phyloP scores from a whole-genome alignment of 2,888 invertebrate genomes.

The Drosophila glabriapex region DNA sequence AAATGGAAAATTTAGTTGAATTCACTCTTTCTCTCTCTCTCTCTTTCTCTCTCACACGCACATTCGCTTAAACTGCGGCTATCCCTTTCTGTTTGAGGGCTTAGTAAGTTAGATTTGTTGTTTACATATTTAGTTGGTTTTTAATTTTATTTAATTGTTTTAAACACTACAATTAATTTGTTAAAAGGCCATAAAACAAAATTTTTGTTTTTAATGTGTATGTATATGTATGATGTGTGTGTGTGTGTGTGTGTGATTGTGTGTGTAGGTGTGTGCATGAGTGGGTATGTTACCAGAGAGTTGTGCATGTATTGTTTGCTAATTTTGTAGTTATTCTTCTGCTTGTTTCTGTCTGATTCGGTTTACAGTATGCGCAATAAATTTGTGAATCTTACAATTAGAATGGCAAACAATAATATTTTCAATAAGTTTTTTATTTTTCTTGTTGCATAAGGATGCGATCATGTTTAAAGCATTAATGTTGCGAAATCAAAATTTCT shows the following conservation, averaged over 20 bases:
- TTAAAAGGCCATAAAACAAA: slow-evolving; percentile 72
- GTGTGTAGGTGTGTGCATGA: slow-evolving; percentile 2
- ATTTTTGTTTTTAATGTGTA: slow-evolving; percentile 40
- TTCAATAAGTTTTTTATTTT: slow-evolving; percentile 28
- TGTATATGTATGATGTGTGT: neutral
- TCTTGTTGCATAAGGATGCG: slow-evolving; percentile 26
- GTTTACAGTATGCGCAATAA: slow-evolving; percentile 24
- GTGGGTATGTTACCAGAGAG: neutral
- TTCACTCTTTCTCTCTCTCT: neutral
- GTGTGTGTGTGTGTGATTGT: neutral
- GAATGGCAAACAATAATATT: slow-evolving; percentile 62
- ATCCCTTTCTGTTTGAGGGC: slow-evolving; percentile 13
- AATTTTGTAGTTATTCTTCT: slow-evolving; percentile 23
- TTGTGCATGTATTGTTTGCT: slow-evolving; percentile 4
- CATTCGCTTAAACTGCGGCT: neutral
- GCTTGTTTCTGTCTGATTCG: slow-evolving; percentile 8
- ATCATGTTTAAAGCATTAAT: slow-evolving; percentile 26
- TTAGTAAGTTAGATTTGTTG: slow-evolving; percentile 7
- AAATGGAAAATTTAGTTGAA: neutral
- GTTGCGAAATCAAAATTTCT: slow-evolving; percentile 43
- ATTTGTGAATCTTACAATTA: slow-evolving; percentile 43
- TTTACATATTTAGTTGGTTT: slow-evolving; percentile 42
- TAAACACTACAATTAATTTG: slow-evolving; percentile 72
- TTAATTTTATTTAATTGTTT: slow-evolving; percentile 59
- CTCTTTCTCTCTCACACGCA: neutral